Evolutionary conservation across 2,888 invertebrate genomes (phyloP), one percentile per base, ranked within the genome.

Genomic region (Laothoe populi): DNA sequence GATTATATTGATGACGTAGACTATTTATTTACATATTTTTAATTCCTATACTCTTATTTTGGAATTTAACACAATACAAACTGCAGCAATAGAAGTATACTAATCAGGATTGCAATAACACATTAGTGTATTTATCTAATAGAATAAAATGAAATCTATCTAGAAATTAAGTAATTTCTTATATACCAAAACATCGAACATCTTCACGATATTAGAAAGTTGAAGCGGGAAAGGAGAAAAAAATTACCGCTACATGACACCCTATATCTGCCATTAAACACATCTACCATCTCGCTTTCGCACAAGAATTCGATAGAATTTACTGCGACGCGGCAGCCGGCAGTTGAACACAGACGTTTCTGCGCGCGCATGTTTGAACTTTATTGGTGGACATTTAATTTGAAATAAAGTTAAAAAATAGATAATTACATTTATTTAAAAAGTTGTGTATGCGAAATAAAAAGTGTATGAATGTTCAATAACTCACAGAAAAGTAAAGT

Each of bases 201-300:
- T 82, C 82, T 26, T 86, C 80, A 79, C 79, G 81, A 80, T 80
- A 81, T 85, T 92, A 92, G 92, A 92, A 92, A 92, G 92, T 91
- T 83, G 87, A 86, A 82, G 85, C 84, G 84, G 84, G 88, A 91
- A 90, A 89, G 90, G 89, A 83, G 86, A 87, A 90, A 92, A 88
- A 92, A 87, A 86, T 75, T 90, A 91, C 91, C 92, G 92, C 91
- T 92, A 91, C 83, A 84, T 75, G 81, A 83, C 82, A 84, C 80
- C 79, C 79, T 86, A 77, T 86, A 81, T 64, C 75, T 67, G 46
- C 86, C 87, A 2, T 26, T 62, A 71, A 65, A 35, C n/a, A 57
- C 46, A 80, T 82, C 45, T 67, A 58, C 68, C 70, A 19, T 87
- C 86, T 78, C 78, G 66, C 65, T 89, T 78, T 72, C 62, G 73